Percentiles rank a stretch among this genome's conserved stretches.
These are phyloP conservation scores for Dorcus hopei DNA, from an alignment of 2,888 invertebrate genomes.

Conservation along the genomic window DNA sequence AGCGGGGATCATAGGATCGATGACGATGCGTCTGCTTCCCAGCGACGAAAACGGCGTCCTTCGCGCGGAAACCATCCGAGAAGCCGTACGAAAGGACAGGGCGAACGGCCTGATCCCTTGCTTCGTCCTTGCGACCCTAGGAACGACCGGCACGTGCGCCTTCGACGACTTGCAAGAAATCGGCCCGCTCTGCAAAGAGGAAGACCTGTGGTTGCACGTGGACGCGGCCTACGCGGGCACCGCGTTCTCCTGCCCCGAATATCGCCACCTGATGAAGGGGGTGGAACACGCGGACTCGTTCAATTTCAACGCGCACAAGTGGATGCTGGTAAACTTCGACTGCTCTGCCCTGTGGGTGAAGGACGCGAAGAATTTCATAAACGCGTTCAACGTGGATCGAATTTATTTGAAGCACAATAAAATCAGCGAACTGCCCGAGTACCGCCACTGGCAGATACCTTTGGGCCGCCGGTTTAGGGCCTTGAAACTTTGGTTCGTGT, in stretches of 20 bases:
- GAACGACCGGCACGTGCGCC: conserved; percentile 74
- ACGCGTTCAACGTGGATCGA: conserved; percentile 89
- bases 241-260: conserved; percentile 90
- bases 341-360: conserved; percentile 92
- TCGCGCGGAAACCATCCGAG: conserved; percentile 63
- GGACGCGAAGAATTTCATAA: conserved; percentile 74
- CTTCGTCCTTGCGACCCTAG: conserved; percentile 73
- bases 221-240: conserved; percentile 96
- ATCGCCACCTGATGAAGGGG: conserved; percentile 72
- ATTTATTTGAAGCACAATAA: conserved; percentile 79
- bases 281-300: conserved; percentile 83
- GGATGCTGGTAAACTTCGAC: conserved; percentile 92
- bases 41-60: conserved; percentile 66
- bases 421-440: conserved; percentile 59
- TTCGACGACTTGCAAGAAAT: conserved; percentile 85
- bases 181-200: conserved; percentile 74
- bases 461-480: conserved; percentile 85
- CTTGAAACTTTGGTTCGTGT: conserved; percentile 90
- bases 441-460: conserved; percentile 83
- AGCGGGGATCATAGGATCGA: conserved; percentile 75
- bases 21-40: conserved; percentile 71
- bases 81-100: conserved; percentile 73
- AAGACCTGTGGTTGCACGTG: conserved; percentile 86
- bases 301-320: conserved; percentile 94
- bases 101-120: conserved; percentile 81